A percentile compares a stretch with the other conserved stretches of the same genome.
These are phyloP conservation scores for Meta bourneti DNA, from an alignment of 2,888 invertebrate species.

Conservation along the genomic window DNA sequence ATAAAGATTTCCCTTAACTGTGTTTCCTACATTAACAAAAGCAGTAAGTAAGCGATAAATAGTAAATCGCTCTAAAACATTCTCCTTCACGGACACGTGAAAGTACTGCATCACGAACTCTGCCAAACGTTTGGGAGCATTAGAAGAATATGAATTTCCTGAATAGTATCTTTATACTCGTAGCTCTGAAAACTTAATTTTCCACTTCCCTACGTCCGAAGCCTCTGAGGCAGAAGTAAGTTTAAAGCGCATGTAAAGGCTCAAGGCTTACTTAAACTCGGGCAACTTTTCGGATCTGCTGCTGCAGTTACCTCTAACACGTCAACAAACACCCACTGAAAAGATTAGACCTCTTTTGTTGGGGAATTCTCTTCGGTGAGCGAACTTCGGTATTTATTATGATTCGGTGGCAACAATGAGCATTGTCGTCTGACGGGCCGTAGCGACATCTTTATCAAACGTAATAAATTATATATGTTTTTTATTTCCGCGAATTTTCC, in stretches of 20 bases:
- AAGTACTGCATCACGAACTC: background rate
- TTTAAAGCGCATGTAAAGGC: conserved; percentile 5
- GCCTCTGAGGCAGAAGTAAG: conserved; percentile 51
- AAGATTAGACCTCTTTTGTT: conserved; percentile 68
- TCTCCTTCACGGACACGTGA: conserved; percentile 1
- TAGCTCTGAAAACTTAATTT: conserved; percentile 54
- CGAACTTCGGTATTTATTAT: conserved; percentile 66
- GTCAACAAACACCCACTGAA: conserved; percentile 57
- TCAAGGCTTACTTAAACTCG: conserved; percentile 25
- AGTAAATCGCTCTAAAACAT: conserved; percentile 36
- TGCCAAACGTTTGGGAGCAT: background rate
- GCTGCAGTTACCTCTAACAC: conserved; percentile 55
- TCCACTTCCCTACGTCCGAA: conserved; percentile 59
- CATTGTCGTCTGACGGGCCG: conserved; percentile 56
- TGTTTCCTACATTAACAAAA: conserved; percentile 14
- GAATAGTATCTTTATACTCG: conserved; percentile 56
- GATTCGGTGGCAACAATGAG: conserved; percentile 68
- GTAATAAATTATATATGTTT: conserved; percentile 57
- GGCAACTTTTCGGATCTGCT: conserved; percentile 49
- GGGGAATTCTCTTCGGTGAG: conserved; percentile 34
- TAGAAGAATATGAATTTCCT: conserved; percentile 68
- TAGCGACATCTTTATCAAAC: conserved; percentile 70
- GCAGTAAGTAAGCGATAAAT: conserved; percentile 29
- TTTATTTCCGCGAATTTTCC: conserved; percentile 45
- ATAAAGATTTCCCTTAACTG: background rate